Evolutionary conservation across 2,888 invertebrate species (phyloP), one percentile per base, ranked within the genome.

Genomic region (Allacma fusca): DNA sequence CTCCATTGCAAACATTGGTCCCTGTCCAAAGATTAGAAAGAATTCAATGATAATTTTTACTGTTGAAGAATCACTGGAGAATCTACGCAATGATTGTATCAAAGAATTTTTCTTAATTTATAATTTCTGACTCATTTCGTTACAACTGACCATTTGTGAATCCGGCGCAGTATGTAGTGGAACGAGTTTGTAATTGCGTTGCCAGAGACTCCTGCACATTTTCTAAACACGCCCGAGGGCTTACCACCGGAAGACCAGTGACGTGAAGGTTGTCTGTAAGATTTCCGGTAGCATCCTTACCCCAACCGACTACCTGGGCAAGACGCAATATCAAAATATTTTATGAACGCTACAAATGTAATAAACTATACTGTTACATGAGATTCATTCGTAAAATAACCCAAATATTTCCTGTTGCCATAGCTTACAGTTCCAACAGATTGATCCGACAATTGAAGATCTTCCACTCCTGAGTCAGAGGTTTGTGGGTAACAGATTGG

Each of bases 401-500:
- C 34, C 9, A 9, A 7, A 7, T 34, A 34, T 34, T 4, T 34
- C 34, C 9, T 34, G 5, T 7, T 34, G 34, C 4, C 34, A 34
- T 7, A 34, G 26, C 69, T 59, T 79, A 81, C 83, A 19, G 82
- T 81, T 75, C 83, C 83, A 57, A 78, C n/a, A 1, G 81, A 80
- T 24, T 79, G 76, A 57, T 50, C 50, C n/a, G 50, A 50, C 50
- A 50, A 16, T 9, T 50, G 50, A 13, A 50, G 50, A 2, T 78
- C 79, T 34, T 83, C 83, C 34, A 82, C 75, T 9, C 80, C 80
- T 0, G 81, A 76, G 43, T 83, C 81, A 1, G 80, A 78, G 23
- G 71, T 78, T 79, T 83, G 80, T 0, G 83, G 82, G 50, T 91
- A 86, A 82, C 91, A 91, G 13, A 90, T 89, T 0, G 91, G 90